Base-by-base conservation (phyloP, 2,888 invertebrate genomes). In the Tethea ocularis region DNA sequence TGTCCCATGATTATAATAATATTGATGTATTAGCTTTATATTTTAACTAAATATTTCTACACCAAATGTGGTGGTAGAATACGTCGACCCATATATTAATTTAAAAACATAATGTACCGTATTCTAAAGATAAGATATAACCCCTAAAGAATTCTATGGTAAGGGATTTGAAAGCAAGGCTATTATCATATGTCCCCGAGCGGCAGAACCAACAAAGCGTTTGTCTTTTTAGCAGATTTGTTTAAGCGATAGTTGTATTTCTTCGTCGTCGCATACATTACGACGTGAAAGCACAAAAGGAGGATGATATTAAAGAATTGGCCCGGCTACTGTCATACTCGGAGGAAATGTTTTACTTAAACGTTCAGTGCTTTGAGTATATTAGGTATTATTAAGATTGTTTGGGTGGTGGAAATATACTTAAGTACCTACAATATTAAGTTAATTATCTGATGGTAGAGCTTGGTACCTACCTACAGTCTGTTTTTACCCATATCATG, bases 221-320 rank as follows among this genome's bases (percentile, higher is more conserved):
- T 92, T 88, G 91, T 92, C 91, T 91, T 92, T 91, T 91, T 91
- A 90, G 87, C 91, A 87, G 91, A 92, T 92, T 92, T 91, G 88
- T 92, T 84, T 87, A 85, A 88, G 78, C 79, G 84, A 86, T 88
- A 85, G 84, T 87, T 86, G 86, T 89, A 86, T 89, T 88, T 89
- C 86, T 86, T 82, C 81, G 85, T 83, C 77, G 68, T 77, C 82
- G 82, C 82, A 78, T 83, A 81, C 83, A 87, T 88, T 86, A 86
- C 76, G 77, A 74, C 78, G 73, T 71, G 77, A 68, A 74, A 77
- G 81, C 70, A 75, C 72, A 79, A 83, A 82, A 82, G 78, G 72
- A 71, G 70, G 62, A 51, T 57, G 63, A 75, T 72, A 66, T 64
- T 77, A 78, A 80, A 74, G 78, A 77, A 81, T 78, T 78, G 80